Base-by-base conservation (phyloP, 2,797 vertebrate species). In the Anguilla obscura region DNA sequence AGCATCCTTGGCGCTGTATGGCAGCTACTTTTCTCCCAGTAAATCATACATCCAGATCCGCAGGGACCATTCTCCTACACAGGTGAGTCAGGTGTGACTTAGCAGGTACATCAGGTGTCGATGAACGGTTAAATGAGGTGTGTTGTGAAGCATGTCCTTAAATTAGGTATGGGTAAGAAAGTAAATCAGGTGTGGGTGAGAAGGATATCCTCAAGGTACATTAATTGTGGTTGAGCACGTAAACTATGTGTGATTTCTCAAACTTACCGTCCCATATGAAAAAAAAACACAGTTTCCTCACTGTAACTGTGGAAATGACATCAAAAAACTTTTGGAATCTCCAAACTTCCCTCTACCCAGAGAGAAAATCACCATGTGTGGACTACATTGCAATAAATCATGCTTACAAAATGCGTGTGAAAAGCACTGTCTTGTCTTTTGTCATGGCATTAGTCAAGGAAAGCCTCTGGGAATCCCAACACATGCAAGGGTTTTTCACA, bases 21-120 rank as follows among this genome's bases (percentile, higher is more conserved):
- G 92, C 14, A 91, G 92, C 71, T 97, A 97, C 94, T 93, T 80
- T 0, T 98, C 97, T 1, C 94, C 95, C 83, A 97, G 95, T 88
- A 89, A 93, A 54, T 96, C 96, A 79, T 98, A 97, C n/a, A 95
- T 98, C 84, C 96, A 97, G 90, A 91, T 98, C 8, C 94, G 95
- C 87, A 95, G 90, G 82, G 91, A 85, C 88, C 94, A 91, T 56
- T 91, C 88, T 85, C 91, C 95, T 88, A 74, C 94, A 85, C 92
- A 97, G 97, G 98, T 98, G 96, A 93, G 63, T 24, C 79, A 83
- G 79, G n/a, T 84, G 48, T 33, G 3, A 10, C 1, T 14, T 14
- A 18, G n/a, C 50, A 56, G 50, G 45, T 48, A 82, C 50, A 82
- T 48, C 21, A 48, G 7, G 1, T 48, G 63, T 8, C 24, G 63